Base-by-base conservation (phyloP, 2,797 vertebrate genomes). In the Acanthornis magna region DNA sequence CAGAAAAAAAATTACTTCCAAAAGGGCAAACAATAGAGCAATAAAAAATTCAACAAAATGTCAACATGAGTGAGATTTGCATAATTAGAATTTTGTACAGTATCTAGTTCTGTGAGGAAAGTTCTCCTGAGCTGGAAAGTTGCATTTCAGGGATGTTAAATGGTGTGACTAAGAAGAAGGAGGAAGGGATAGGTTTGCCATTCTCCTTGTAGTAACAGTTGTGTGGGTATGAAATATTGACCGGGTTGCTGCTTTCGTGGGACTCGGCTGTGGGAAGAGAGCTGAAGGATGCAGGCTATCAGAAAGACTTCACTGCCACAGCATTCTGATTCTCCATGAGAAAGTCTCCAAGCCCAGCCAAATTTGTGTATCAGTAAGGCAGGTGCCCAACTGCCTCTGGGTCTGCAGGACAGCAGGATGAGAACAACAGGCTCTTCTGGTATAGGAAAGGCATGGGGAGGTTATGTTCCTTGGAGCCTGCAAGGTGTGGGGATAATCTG, bases 51-150 rank as follows among this genome's bases (percentile, higher is more conserved):
- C 57, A 75, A 58, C 27, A 50, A 27, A 80, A n/a, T 55, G 66
- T 75, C 89, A 86, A 70, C 18, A 16, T 67, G 40, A 92, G 53
- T 47, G 36, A 92, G 55, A 88, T 93, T 88, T 93, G 54, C 73
- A 89, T 86, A 91, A 92, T 84, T 89, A 66, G 60, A 84, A 68
- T 91, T 91, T 92, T 92, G 73, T 91, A 85, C 55, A 70, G 36
- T 43, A 68, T 83, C 68, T 70, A 66, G 32, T 16, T 77, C 86
- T 75, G 15, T 47, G 43, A 72, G 63, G 40, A 60, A 43, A 50
- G 54, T 80, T 94, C 70, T 86, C 36, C 48, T 4, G 9, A 74
- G 42, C 54, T 80, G 68, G 89, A 55, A 63, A 85, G 57, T 53
- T 94, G 36, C 8, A 47, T 58, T 63, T 66, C 45, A 82, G 34